A percentile compares a stretch with the other conserved stretches of the same genome.
These are phyloP conservation scores for Callopanchax toddi DNA, from an alignment of 2,113 vertebrate species.

Conservation along the genomic window DNA sequence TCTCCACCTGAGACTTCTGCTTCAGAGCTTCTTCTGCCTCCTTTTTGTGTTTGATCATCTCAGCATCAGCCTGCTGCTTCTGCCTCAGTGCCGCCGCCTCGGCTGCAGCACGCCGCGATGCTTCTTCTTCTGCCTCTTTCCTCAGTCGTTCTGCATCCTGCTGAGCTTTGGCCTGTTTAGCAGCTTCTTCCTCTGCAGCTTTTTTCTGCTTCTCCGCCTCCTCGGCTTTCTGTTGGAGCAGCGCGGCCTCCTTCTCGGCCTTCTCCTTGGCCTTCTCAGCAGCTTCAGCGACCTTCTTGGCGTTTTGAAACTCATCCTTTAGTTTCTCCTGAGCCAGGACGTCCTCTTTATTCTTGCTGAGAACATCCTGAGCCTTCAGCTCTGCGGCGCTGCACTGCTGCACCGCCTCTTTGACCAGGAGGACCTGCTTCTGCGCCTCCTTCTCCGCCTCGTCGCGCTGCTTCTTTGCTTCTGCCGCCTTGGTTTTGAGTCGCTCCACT, in stretches of 20 bases:
- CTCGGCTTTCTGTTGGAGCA: constrained; percentile 87
- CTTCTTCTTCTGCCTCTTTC: constrained; percentile 91
- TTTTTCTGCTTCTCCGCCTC: constrained; percentile 89
- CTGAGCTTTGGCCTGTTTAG: constrained; percentile 84
- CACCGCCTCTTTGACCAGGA: constrained; percentile 88
- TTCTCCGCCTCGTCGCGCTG: constrained; percentile 88
- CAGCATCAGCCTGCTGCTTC: constrained; percentile 87
- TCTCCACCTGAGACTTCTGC: constrained; percentile 92
- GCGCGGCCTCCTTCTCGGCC: constrained; percentile 86
- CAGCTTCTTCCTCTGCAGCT: constrained; percentile 86
- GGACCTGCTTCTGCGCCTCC: constrained; percentile 87
- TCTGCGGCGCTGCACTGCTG: constrained; percentile 87
- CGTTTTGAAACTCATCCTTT: constrained; percentile 84
- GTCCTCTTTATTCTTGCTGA: constrained; percentile 89
- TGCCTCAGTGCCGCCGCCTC: constrained; percentile 88
- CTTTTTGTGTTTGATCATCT: constrained; percentile 94
- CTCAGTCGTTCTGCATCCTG: constrained; percentile 86
- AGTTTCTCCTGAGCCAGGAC: constrained; percentile 86
- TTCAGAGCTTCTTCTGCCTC: constrained; percentile 89
- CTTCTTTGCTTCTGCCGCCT: constrained; percentile 85
- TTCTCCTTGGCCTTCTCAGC: constrained; percentile 85
- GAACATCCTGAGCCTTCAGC: constrained; percentile 86
- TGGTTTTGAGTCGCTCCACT: constrained; percentile 87
- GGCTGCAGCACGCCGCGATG: constrained; percentile 82
- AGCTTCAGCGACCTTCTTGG: constrained; percentile 82